Percentiles rank a stretch among this genome's conserved stretches.
phyloP scores from a whole-genome alignment of 2,113 vertebrate species.

The Chaetops frenatus region DNA sequence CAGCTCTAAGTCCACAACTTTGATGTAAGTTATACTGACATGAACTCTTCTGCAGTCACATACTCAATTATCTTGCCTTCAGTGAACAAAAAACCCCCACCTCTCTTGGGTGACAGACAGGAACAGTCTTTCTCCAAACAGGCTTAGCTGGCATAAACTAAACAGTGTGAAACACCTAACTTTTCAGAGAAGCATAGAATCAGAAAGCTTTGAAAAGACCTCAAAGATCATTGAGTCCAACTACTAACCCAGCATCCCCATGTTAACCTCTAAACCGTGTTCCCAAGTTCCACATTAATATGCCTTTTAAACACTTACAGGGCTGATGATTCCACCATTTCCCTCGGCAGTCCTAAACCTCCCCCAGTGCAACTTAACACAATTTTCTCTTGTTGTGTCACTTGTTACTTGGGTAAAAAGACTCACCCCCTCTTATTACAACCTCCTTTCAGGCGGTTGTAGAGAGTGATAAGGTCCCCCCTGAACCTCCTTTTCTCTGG shows the following conservation, averaged over 20 bases:
- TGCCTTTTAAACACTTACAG: background rate
- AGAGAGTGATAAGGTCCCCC: background rate
- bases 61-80: background rate
- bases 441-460: rapidly evolving
- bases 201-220: background rate
- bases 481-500: rapidly evolving
- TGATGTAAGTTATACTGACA: background rate
- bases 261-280: background rate
- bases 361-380: background rate
- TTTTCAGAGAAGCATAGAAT: background rate
- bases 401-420: background rate
- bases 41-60: background rate
- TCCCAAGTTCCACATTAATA: too few species aligned
- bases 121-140: background rate
- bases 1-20: background rate
- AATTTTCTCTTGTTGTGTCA: background rate
- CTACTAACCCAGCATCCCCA: background rate
- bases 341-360: background rate
- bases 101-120: background rate
- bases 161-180: background rate
- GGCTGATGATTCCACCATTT: background rate
- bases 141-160: background rate
- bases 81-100: rapidly evolving
- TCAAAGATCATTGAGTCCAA: background rate
- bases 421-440: background rate